phyloP scores from a whole-genome alignment of 2,888 invertebrate species.

The Diploptera punctata region DNA sequence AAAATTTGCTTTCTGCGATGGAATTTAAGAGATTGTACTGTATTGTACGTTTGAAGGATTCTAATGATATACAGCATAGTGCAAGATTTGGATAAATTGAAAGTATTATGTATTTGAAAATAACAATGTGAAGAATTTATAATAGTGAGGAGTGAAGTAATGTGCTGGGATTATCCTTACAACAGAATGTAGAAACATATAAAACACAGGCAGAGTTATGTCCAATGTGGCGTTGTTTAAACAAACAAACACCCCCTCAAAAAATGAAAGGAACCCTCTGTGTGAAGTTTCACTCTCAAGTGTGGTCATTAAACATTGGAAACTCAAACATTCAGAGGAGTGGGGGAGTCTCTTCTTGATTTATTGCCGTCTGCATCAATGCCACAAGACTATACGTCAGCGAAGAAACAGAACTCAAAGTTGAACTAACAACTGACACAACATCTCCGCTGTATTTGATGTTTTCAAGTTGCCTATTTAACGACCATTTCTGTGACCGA shows the following conservation, averaged over 20 bases:
- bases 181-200: no score
- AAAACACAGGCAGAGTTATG: no score
- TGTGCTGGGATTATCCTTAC: no score
- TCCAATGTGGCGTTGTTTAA: conserved; percentile 14
- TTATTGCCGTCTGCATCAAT: conserved; percentile 26
- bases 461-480: conserved; percentile 19
- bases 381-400: background rate
- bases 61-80: no score
- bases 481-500: conserved; percentile 19
- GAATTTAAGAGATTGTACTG: no score
- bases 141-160: no score
- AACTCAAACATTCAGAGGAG: conserved; percentile 33
- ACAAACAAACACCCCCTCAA: conserved; percentile 9
- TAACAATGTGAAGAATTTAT: no score
- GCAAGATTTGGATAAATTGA: no score
- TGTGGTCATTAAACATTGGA: conserved; percentile 34
- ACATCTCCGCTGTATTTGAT: conserved; percentile 6
- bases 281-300: conserved; percentile 38
- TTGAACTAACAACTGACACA: conserved; percentile 28
- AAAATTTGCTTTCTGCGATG: no score
- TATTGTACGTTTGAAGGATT: no score
- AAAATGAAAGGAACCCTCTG: conserved; percentile 31
- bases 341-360: conserved; percentile 20
- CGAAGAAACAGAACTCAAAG: background rate
- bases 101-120: no score